A percentile compares a stretch with the other conserved stretches of the same genome.
Conservation (phyloP, 2,113 vertebrate genomes). For the Elanoides forficatus region DNA sequence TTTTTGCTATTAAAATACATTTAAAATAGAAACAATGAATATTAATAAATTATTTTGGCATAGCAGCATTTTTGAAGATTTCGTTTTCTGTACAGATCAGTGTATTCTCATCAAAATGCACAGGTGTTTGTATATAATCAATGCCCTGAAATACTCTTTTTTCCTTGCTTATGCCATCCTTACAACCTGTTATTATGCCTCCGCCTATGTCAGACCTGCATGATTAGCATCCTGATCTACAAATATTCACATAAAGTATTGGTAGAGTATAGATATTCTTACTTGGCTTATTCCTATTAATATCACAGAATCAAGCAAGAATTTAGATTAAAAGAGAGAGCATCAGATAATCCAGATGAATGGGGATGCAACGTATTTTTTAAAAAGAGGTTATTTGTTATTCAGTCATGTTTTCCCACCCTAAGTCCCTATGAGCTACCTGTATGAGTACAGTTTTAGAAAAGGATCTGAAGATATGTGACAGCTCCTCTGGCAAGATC, state of each 20-base stretch:
- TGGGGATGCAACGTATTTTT: rapidly evolving
- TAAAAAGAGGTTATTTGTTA: neutral
- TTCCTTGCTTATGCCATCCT: neutral
- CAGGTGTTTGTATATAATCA: neutral
- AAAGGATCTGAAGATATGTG: neutral
- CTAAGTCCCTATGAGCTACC: neutral
- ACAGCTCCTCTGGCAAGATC: neutral
- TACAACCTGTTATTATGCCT: neutral
- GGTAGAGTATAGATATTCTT: neutral
- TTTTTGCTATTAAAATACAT: neutral
- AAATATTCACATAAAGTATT: neutral
- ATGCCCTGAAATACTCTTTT: neutral
- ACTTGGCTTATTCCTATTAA: neutral
- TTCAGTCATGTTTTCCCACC: neutral
- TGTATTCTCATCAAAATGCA: neutral
- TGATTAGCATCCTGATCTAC: neutral
- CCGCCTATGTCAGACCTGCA: neutral
- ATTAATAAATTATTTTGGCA: neutral
- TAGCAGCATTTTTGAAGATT: neutral
- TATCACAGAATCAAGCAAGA: neutral
- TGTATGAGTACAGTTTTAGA: neutral
- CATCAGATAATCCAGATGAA: neutral
- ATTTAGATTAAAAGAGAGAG: neutral
- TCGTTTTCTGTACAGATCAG: neutral
- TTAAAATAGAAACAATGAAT: neutral